Base-by-base conservation (phyloP, 2,888 invertebrate genomes). In the Pseudanteris insignis region DNA sequence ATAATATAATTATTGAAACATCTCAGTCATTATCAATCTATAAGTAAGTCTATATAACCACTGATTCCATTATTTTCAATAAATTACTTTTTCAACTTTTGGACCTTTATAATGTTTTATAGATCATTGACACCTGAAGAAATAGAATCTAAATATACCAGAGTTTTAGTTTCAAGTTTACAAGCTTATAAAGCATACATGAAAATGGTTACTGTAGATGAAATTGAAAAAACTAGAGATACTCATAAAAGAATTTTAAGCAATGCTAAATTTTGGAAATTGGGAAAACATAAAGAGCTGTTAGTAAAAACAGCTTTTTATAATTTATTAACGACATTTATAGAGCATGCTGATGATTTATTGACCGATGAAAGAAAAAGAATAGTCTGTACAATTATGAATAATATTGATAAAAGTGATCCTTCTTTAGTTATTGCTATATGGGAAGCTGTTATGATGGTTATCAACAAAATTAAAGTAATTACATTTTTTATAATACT, bases 391-490 rank as follows among this genome's bases (percentile, higher is more conserved):
- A 78, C 84, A 9, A 84, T 88, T 26, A 85, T 91, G 69, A 82
- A 82, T 40, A 86, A 84, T 70, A 81, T 92, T 36, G 88, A 89
- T 74, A 89, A 90, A 72, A 83, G 81, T 11, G 90, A 92, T 72
- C 86, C 89, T 1, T 76, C 83, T 12, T 85, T 89, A 14, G 82
- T 88, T 38, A 83, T 86, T 0, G 82, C 85, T 60, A 84, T 90
- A 13, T 94, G 94, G 94, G 89, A 89, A 69, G 86, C 89, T 46
- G 83, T 88, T 59, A 81, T 94, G 32, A 80, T 87, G 25, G 77
- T 86, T 36, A 83, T 88, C 67, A 81, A 83, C 32, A 83, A 82
- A 57, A 82, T 87, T 65, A 79, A 85, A 71, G 86, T 85, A 30
- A 37, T 25, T 21, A 26, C 2, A 2, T 26, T 26, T 26, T 6